These are phyloP conservation scores for Heliocidaris tuberculata DNA, from an alignment of 35 echinoderm and acorn worm genomes.

Conservation along the genomic window DNA sequence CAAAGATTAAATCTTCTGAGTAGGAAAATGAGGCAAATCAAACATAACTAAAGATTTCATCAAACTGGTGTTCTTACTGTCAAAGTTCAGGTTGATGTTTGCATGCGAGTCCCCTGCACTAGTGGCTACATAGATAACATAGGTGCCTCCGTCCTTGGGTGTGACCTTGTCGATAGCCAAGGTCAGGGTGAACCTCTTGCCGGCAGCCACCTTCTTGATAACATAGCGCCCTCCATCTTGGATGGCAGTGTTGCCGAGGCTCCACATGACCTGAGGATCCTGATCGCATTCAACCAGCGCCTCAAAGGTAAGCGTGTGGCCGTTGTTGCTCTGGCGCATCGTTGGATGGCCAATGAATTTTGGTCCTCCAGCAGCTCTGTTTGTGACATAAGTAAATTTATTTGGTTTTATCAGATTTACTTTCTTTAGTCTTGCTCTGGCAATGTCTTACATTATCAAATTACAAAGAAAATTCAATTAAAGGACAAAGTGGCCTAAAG, in stretches of 20 bases:
- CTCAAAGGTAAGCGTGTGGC: conserved; percentile 76
- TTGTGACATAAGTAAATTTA: neutral
- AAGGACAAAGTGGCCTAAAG: too few relatives aligned
- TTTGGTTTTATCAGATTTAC: too few relatives aligned
- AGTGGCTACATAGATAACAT: conserved; percentile 70
- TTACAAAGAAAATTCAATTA: too few relatives aligned
- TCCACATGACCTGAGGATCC: conserved; percentile 77
- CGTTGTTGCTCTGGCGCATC: conserved; percentile 89
- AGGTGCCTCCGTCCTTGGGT: conserved; percentile 81
- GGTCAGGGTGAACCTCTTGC: conserved; percentile 58
- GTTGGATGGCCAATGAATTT: conserved; percentile 74
- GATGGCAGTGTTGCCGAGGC: conserved; percentile 57
- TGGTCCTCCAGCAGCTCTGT: conserved; percentile 48
- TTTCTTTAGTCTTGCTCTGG: too few relatives aligned
- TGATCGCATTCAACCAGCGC: conserved; percentile 59
- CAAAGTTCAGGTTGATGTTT: conserved; percentile 98
- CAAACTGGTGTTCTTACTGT: conserved; percentile 63
- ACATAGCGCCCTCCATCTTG: conserved; percentile 70
- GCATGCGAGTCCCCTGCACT: conserved; percentile 59
- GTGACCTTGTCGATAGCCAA: conserved; percentile 83
- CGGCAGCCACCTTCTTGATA: conserved; percentile 62
- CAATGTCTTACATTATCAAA: too few relatives aligned
- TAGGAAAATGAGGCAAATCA: too few relatives aligned
- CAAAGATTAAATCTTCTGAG: too few relatives aligned
- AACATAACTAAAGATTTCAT: too few relatives aligned